Base-by-base conservation (phyloP, 2,797 vertebrate species). In the Sebastolobus altivelis region DNA sequence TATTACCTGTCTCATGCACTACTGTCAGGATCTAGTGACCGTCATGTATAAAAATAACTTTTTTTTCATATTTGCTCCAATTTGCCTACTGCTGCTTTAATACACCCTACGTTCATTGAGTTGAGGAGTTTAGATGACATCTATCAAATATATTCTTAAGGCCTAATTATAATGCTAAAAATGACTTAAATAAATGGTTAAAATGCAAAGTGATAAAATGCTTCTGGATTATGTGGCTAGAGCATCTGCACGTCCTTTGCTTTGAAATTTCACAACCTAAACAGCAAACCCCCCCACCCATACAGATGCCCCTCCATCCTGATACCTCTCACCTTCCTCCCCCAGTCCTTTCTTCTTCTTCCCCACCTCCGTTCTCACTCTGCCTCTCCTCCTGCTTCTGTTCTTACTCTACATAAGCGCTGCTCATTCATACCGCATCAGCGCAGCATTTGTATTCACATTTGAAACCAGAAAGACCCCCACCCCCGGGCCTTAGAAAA, bases 391-490 rank as follows among this genome's bases (percentile, higher is more conserved):
- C 54, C n/a, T 2, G 18, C 43, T 87, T 77, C 61, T 77, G 63
- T 77, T 63, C 55, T 88, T 63, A 67, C 60, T 71, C 11, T 12
- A 11, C 27, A 14, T 75, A 79, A 75, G 27, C 4, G 2, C 0
- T 2, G 46, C 59, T 75, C 70, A 46, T 69, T 92, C 83, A 60
- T 73, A 70, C 38, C 61, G 18, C n/a, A 76, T 1, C 18, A 8
- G 11, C 4, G 37, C 62, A 72, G 25, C 52, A 6, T 73, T 52
- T 84, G 8, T 60, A 65, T 37, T 84, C 65, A 58, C 56, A 71
- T 73, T 71, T 68, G 58, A 87, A 87, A 84, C 38, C 76, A 88
- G 77, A 92, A 93, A 91, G 90, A 92, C 91, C 93, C 90, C 92
- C 90, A 84, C 91, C 91, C 85, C 49, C 86, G 5, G 29, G 18